Percentiles rank a stretch among this genome's conserved stretches.
Conservation (phyloP, 2,113 vertebrate species). For the Campylomormyrus numenius region DNA sequence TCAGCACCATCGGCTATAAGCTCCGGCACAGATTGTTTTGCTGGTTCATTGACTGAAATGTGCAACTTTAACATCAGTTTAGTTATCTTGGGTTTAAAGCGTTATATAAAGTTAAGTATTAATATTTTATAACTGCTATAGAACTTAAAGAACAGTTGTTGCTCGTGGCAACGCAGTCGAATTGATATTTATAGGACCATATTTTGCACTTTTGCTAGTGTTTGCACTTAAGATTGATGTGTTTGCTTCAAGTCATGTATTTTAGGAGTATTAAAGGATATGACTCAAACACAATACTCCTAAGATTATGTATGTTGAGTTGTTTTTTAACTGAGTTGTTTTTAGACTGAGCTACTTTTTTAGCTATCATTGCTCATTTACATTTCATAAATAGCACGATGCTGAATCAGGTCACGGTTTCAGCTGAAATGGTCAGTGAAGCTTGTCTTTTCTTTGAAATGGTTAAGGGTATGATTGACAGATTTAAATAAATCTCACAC, state of each 20-base stretch:
- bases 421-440: slow-evolving; percentile 16
- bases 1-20: not conserved
- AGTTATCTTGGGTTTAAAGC: not conserved
- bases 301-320: slow-evolving; percentile 23
- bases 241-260: slow-evolving; percentile 5
- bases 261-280: slow-evolving; percentile 1
- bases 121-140: not conserved
- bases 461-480: slow-evolving; percentile 28
- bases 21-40: not conserved
- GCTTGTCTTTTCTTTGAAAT: slow-evolving; percentile 39
- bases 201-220: not conserved
- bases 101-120: not conserved
- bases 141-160: not conserved
- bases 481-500: slow-evolving; percentile 39
- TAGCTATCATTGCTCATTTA: slow-evolving; percentile 41
- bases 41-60: not conserved
- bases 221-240: not conserved
- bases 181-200: not conserved
- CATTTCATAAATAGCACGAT: slow-evolving; percentile 18
- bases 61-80: not conserved
- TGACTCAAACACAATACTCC: not conserved
- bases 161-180: not conserved
- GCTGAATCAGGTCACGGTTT: not conserved
- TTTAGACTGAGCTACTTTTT: slow-evolving; percentile 20
- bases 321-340: slow-evolving; percentile 8